Base-by-base conservation (phyloP, 2,888 invertebrate species). In the Tetramorium bicarinatum region DNA sequence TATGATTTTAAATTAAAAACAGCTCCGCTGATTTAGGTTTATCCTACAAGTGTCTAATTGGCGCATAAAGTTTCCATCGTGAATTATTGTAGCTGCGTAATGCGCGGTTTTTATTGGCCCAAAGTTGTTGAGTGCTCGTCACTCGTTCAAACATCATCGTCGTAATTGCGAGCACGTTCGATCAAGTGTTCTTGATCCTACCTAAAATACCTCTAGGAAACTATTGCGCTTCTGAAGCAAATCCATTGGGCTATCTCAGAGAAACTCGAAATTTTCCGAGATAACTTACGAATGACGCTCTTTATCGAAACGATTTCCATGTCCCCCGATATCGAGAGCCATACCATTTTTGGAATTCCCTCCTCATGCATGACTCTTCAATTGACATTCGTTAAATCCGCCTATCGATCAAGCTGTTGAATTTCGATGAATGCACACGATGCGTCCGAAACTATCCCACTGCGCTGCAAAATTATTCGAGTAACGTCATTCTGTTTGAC, bases 111-210 rank as follows among this genome's bases (percentile, higher is more conserved):
- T 90, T 91, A 91, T 91, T 86, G 87, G 81, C 64, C 80, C 84
- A 84, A 54, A 61, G 62, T 76, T 83, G 86, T 88, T 86, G 79
- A 88, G 85, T 82, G 83, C 76, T 84, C 85, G 85, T 85, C 85
- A 80, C 79, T 72, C 88, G 83, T 67, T 83, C 85, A 85, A 87
- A 87, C 83, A 81, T 71, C 44, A 56, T 75, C 87, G 89, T 87
- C 87, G 87, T 88, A 88, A 88, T 88, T 88, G 81, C 87, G 83
- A 82, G 79, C 61, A 88, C 72, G 66, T 38, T 80, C 71, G 72
- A 88, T 88, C 89, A 87, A 88, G 81, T 44, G 59, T 80, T 61
- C 80, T 72, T 56, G 49, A 61, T 80, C 59, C 75, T n/a, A 74
- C 25, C 47, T 41, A 67, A 41, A 67, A 54, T 52, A 75, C 75